A percentile compares a stretch with the other conserved stretches of the same genome.
Evolutionary conservation across 2,113 vertebrate species (phyloP).

Genomic region (Pitta sordida): DNA sequence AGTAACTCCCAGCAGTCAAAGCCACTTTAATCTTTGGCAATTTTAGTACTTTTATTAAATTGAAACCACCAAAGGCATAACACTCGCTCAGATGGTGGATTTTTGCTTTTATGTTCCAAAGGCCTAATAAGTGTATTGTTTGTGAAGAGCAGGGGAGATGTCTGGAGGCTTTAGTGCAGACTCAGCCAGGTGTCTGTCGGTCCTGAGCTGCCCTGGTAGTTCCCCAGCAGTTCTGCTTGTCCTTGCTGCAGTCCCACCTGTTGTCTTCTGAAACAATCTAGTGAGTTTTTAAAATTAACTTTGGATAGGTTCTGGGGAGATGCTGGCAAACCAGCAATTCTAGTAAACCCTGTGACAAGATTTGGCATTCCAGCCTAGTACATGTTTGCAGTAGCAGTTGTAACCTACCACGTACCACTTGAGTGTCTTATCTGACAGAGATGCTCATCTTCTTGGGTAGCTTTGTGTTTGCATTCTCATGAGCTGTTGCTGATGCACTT

Average conservation of each 20-base stretch:
- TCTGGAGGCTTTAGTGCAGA: not conserved
- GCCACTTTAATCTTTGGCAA: not conserved
- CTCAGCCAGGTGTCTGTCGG: fast-evolving
- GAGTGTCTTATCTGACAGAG: not conserved
- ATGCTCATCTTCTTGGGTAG: not conserved
- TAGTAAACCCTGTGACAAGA: not conserved
- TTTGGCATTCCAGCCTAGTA: not conserved
- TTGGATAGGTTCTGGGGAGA: not conserved
- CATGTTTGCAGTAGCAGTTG: not conserved
- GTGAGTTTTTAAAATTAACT: not conserved
- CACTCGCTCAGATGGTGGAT: not conserved
- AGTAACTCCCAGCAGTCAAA: not conserved
- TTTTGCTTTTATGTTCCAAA: not conserved
- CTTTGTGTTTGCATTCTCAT: not conserved
- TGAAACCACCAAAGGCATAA: not conserved
- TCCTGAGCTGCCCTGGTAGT: not conserved
- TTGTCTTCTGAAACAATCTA: not conserved
- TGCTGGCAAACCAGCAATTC: not conserved
- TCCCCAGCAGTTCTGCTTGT: not conserved
- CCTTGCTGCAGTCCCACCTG: not conserved
- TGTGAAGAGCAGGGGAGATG: not conserved
- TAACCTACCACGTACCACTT: not conserved
- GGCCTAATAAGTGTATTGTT: not conserved
- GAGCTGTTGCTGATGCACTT: not conserved
- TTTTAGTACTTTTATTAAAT: not conserved